These are phyloP conservation scores for Ectemnius cavifrons DNA, from an alignment of 2,888 invertebrate species.

Conservation along the genomic window DNA sequence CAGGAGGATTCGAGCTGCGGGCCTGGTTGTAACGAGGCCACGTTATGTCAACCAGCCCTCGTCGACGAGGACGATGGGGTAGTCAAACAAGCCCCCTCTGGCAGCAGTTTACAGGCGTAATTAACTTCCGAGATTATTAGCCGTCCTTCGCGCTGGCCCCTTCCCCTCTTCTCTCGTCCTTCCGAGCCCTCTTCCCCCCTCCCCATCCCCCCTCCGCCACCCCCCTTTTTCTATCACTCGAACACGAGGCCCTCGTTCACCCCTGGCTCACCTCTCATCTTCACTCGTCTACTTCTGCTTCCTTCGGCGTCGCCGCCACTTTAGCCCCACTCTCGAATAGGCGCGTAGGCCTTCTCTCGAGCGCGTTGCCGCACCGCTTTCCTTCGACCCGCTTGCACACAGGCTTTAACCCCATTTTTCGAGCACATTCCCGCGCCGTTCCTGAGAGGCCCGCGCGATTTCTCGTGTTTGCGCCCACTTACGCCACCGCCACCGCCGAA, in stretches of 20 bases:
- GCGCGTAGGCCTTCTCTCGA: no score
- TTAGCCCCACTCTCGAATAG: no score
- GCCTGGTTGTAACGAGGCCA: constrained; percentile 57
- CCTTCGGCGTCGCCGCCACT: no score
- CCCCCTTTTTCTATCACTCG: constrained; percentile 2
- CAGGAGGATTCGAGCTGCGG: constrained; percentile 36
- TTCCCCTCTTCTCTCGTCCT: constrained; percentile 3
- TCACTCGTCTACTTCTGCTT: no score
- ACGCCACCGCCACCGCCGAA: no score
- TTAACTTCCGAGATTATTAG: constrained; percentile 71
- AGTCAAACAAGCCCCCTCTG: constrained; percentile 64
- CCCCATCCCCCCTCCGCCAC: no score
- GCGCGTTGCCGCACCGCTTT: no score
- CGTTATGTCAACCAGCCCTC: constrained; percentile 64
- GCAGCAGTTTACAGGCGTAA: constrained; percentile 68
- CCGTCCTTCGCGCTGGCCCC: constrained; percentile 38
- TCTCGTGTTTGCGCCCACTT: no score
- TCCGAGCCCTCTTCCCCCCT: background rate
- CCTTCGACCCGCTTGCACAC: no score
- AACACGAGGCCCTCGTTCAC: background rate
- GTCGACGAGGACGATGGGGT: constrained; percentile 50
- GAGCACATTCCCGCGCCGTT: no score
- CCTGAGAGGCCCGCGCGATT: no score
- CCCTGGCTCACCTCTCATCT: background rate
- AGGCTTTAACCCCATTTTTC: no score